Percentiles rank a stretch among this genome's conserved stretches.
phyloP scores from a whole-genome alignment of 2,888 invertebrate species.

The Caradrina kadenii region DNA sequence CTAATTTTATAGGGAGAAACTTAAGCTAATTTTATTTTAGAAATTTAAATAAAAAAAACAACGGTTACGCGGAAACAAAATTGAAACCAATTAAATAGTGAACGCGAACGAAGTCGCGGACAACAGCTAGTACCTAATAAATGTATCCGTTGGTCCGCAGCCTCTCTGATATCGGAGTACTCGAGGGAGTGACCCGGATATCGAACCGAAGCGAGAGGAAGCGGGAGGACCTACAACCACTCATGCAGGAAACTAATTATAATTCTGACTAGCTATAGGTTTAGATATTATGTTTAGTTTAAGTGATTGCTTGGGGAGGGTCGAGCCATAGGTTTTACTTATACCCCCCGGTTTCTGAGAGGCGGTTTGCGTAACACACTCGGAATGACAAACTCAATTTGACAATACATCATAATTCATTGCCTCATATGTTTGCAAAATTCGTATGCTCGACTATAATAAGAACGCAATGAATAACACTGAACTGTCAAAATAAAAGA shows the following conservation, averaged over 20 bases:
- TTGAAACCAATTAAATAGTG: too few species aligned
- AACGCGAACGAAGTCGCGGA: too few species aligned
- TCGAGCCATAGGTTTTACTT: background rate
- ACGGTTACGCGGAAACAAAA: too few species aligned
- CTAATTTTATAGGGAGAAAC: too few species aligned
- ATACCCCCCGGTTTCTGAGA: conserved; percentile 17
- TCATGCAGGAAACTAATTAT: conserved; percentile 83
- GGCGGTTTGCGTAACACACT: background rate
- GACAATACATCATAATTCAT: background rate
- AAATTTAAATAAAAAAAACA: too few species aligned
- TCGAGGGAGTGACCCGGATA: conserved; percentile 82
- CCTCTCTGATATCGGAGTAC: conserved; percentile 85
- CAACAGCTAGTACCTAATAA: background rate
- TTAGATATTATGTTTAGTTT: conserved; percentile 34
- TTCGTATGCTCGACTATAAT: background rate
- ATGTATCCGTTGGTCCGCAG: conserved; percentile 64
- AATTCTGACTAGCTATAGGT: conserved; percentile 72
- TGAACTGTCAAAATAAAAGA: background rate
- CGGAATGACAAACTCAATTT: background rate
- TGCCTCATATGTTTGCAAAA: background rate
- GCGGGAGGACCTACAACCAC: conserved; percentile 85
- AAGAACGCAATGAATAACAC: background rate
- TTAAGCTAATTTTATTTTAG: too few species aligned
- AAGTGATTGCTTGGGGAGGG: conserved; percentile 41
- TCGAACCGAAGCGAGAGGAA: conserved; percentile 79